Evolutionary conservation across 2,113 vertebrate genomes (phyloP).

Genomic region (Menura novaehollandiae): DNA sequence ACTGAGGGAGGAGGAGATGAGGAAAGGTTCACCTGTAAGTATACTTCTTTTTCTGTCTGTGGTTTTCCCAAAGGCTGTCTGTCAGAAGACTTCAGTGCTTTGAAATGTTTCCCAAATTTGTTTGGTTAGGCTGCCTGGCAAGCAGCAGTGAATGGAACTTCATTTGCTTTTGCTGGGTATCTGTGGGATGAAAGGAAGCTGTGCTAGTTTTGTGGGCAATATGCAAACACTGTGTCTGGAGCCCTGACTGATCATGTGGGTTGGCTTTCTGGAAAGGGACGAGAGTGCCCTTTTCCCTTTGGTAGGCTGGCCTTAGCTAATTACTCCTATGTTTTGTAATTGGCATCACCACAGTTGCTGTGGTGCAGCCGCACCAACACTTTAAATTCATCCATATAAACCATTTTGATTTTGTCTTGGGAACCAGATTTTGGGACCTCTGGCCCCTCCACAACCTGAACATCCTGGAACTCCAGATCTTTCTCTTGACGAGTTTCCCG

Average conservation of each 20-base stretch:
- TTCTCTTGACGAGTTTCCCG: neutral
- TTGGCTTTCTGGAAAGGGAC: neutral
- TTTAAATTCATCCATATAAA: neutral
- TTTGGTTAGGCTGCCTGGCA: constrained; percentile 1
- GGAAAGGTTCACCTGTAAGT: constrained; percentile 69
- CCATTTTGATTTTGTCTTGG: neutral
- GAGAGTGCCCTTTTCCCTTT: neutral
- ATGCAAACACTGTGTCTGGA: neutral
- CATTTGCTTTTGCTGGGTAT: neutral
- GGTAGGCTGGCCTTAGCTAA: neutral
- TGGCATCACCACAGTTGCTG: neutral
- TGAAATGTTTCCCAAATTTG: neutral
- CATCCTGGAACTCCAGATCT: neutral
- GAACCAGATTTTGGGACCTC: neutral
- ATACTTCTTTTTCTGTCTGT: neutral
- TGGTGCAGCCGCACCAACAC: neutral
- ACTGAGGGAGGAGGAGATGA: constrained; percentile 35
- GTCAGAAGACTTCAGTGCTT: neutral
- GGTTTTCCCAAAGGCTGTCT: neutral
- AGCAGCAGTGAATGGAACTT: neutral
- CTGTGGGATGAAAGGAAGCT: neutral
- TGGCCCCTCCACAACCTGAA: neutral
- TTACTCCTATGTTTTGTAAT: neutral
- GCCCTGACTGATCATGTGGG: neutral
- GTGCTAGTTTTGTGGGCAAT: neutral